These are phyloP conservation scores for Tor tambroides DNA, from an alignment of 2,113 vertebrate genomes.

Conservation along the genomic window DNA sequence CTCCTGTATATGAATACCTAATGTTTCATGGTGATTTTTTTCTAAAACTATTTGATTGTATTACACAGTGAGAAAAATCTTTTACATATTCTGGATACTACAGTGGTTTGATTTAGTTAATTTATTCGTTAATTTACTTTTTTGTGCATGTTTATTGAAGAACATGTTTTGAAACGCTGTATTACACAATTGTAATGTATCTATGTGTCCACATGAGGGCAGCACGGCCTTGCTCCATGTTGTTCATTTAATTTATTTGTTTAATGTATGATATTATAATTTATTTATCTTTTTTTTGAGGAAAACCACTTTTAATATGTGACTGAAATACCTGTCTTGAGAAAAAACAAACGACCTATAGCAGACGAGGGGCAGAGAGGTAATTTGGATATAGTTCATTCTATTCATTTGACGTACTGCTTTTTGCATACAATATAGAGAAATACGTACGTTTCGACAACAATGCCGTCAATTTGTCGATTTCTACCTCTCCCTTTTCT, in stretches of 20 bases:
- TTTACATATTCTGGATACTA: not conserved
- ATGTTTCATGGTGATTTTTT: not conserved
- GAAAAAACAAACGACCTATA: not conserved
- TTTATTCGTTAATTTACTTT: not conserved
- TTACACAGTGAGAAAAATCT: too few species aligned
- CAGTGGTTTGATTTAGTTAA: not conserved
- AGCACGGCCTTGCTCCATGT: not conserved
- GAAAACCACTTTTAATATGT: not conserved
- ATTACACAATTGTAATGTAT: not conserved
- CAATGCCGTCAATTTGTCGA: not conserved
- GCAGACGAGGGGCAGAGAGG: not conserved
- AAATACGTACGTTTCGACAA: not conserved
- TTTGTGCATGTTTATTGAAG: not conserved
- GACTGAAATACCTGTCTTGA: not conserved
- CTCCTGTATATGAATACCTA: conserved; percentile 73
- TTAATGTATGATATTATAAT: not conserved
- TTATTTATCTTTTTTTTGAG: not conserved
- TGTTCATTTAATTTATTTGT: not conserved
- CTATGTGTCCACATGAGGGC: conserved; percentile 33
- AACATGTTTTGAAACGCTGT: not conserved
- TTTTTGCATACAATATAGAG: not conserved
- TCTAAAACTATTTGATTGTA: too few species aligned
- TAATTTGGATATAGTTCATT: not conserved
- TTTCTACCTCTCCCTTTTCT: not conserved
- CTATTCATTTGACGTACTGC: not conserved